These are phyloP conservation scores for Apodemus speciosus DNA, from an alignment of 2,113 vertebrate genomes.

Conservation along the genomic window DNA sequence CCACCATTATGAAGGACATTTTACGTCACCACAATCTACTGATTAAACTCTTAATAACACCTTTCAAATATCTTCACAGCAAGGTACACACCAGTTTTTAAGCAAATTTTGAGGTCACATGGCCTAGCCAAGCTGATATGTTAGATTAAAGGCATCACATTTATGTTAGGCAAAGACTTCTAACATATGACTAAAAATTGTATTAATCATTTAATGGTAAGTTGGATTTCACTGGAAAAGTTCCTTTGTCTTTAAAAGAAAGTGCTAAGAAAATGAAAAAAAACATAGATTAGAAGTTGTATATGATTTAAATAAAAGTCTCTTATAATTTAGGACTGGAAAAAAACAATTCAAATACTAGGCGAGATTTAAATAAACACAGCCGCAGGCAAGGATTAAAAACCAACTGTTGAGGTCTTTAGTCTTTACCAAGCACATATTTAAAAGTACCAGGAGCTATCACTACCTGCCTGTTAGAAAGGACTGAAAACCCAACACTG, in stretches of 20 bases:
- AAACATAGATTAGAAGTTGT: not conserved
- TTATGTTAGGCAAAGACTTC: conserved; percentile 10
- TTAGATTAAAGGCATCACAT: not conserved
- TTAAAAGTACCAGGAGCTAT: not conserved
- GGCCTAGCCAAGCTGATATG: not conserved
- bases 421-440: not conserved
- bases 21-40: not conserved
- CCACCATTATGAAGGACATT: not conserved
- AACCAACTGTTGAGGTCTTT: not conserved
- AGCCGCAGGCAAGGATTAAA: not conserved
- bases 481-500: not conserved
- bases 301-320: not conserved
- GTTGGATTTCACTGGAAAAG: not conserved
- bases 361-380: not conserved
- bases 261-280: conserved; percentile 28
- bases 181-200: not conserved
- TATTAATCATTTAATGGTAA: not conserved
- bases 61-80: conserved; percentile 7
- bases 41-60: not conserved
- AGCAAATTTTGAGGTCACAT: not conserved
- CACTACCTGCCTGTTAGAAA: not conserved
- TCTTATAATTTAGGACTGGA: conserved; percentile 1
- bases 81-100: not conserved
- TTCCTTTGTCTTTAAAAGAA: not conserved
- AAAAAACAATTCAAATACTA: not conserved